Conservation (phyloP, 2,113 vertebrate species). For the Bubo bubo region DNA sequence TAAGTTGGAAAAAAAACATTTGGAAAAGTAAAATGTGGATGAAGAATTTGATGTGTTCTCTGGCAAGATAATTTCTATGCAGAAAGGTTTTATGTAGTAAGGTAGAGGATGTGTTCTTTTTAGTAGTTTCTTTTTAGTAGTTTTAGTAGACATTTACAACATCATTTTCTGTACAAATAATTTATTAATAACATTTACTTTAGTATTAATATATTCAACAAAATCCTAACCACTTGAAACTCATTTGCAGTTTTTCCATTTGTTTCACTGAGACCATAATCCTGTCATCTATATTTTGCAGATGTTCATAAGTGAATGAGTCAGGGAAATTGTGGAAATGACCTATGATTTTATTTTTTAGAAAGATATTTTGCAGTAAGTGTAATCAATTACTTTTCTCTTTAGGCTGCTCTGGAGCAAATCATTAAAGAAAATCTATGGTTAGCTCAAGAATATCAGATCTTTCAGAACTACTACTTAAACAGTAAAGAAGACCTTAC, state of each 20-base stretch:
- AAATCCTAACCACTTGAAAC: not conserved
- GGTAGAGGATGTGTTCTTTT: not conserved
- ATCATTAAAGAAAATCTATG: conserved; percentile 58
- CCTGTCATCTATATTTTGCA: not conserved
- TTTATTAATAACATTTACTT: not conserved
- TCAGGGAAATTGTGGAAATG: not conserved
- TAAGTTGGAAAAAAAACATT: not conserved
- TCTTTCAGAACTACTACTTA: conserved; percentile 30
- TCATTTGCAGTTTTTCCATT: not conserved
- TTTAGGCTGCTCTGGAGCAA: conserved; percentile 51
- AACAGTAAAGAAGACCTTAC: conserved; percentile 44
- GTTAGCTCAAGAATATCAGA: conserved; percentile 66
- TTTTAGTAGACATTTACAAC: not conserved
- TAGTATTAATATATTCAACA: not conserved
- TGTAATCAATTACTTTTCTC: not conserved
- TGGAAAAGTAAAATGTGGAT: not conserved
- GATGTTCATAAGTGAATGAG: not conserved
- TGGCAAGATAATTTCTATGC: not conserved
- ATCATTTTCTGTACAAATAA: not conserved
- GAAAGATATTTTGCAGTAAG: not conserved
- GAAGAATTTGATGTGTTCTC: not conserved
- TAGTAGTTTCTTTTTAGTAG: not conserved
- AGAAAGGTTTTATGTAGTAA: not conserved
- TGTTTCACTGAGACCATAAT: not conserved
- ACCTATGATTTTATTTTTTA: not conserved